Evolutionary conservation across 2,797 vertebrate genomes (phyloP).

Genomic region (Buceros bicornis): DNA sequence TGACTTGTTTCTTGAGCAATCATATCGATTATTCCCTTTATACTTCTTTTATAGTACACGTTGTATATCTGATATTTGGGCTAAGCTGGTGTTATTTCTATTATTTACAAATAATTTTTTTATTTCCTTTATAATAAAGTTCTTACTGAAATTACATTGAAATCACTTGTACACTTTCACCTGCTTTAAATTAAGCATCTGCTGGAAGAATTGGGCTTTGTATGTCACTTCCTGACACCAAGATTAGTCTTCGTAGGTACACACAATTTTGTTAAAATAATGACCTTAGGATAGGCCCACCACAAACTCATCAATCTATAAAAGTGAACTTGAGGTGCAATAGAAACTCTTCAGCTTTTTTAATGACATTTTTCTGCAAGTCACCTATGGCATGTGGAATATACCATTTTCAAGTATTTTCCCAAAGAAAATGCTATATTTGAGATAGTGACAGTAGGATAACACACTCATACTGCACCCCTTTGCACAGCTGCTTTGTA

Average conservation of each 20-base stretch:
- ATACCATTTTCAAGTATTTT: neutral
- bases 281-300: neutral
- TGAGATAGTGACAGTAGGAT: neutral
- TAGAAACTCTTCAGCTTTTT: neutral
- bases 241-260: neutral
- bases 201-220: neutral
- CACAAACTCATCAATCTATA: neutral
- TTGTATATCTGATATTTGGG: neutral
- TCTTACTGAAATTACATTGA: neutral
- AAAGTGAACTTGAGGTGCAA: neutral
- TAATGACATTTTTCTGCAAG: neutral
- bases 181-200: neutral
- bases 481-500: slow-evolving; percentile 34
- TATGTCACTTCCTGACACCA: neutral
- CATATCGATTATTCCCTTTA: neutral
- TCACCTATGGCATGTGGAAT: neutral
- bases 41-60: neutral
- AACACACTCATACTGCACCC: slow-evolving; percentile 62
- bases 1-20: neutral
- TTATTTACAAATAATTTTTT: neutral
- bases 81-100: neutral
- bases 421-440: neutral
- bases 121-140: neutral
- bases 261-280: neutral
- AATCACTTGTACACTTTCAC: neutral